Base-by-base conservation (phyloP, 2,113 vertebrate genomes). In the Ptilonorhynchus violaceus region DNA sequence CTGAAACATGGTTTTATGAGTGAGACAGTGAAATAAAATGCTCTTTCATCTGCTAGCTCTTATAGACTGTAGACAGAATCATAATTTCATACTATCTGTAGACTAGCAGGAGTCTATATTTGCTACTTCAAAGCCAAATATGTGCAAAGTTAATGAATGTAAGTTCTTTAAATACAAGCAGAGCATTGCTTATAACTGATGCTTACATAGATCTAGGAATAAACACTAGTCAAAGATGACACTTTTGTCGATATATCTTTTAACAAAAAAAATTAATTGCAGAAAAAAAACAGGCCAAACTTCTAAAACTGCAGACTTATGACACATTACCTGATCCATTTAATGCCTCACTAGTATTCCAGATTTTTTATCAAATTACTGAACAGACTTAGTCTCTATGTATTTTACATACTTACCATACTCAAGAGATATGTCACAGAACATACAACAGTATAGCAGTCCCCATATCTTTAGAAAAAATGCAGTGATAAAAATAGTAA, bases 71-170 rank as follows among this genome's bases (percentile, higher is more conserved):
- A 83, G 73, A 85, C 20, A 72, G 94, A 95, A 83, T 86, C 28
- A 41, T 46, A 89, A 94, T 82, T 96, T 92, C 64, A 73, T 93
- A 75, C 55, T 52, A 62, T 63, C 92, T 23, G 78, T 90, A 91
- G 76, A 50, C n/a, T 70, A 89, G 52, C 37, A 88, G 13, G 49
- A 87, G 60, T 49, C 87, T 88, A 27, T 88, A 82, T 62, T 89
- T 92, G 53, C 83, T 88, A 79, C 60, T 87, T 93, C 73, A 91
- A 85, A 96, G 47, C 67, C 77, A 92, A 95, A 92, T 92, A 90
- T 42, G 41, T 91, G 75, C 58, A 64, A 90, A 90, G 33, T 39
- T 93, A 95, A 96, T 69, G 74, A 93, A 76, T 27, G 14, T 27
- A 94, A 91, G 10, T 74, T 95, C 76, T 96, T 87, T 49, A 88